Percentiles rank a stretch among this genome's conserved stretches.
Evolutionary conservation across 2,113 vertebrate genomes (phyloP).

Genomic region (Maccullochella peelii): DNA sequence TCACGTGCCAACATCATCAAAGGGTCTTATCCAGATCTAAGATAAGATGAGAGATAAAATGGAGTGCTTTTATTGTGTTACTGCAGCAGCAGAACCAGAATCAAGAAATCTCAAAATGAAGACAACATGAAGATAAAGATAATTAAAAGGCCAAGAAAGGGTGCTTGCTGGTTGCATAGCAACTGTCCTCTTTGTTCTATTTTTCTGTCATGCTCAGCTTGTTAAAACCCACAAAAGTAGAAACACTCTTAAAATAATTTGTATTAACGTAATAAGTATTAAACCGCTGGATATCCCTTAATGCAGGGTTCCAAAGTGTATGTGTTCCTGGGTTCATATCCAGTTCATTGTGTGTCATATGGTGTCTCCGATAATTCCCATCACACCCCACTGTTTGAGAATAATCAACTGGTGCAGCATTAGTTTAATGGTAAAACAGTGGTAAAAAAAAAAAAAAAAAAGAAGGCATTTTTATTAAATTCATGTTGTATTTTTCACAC

Average conservation of each 20-base stretch:
- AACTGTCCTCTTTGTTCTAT: neutral
- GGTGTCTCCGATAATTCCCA: neutral
- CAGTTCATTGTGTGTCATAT: neutral
- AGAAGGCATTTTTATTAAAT: too few relatives aligned
- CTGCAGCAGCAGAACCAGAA: neutral
- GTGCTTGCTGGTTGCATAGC: neutral
- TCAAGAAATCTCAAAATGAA: neutral
- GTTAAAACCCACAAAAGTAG: neutral
- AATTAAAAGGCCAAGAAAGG: neutral
- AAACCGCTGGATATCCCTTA: neutral
- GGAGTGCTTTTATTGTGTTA: neutral
- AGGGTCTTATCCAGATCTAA: conserved; percentile 25
- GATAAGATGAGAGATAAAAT: conserved; percentile 18
- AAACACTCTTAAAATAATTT: neutral
- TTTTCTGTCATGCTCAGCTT: neutral
- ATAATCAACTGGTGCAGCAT: neutral
- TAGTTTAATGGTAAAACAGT: neutral
- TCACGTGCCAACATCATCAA: conserved; percentile 27
- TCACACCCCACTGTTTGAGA: neutral
- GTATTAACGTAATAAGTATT: neutral
- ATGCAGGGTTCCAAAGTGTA: neutral
- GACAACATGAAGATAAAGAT: neutral
- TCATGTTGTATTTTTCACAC: neutral
- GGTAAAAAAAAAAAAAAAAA: too few relatives aligned
- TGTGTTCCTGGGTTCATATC: conserved; percentile 7